phyloP scores from a whole-genome alignment of 1,140 invertebrate genomes.

The Belonocnema kinseyi region DNA sequence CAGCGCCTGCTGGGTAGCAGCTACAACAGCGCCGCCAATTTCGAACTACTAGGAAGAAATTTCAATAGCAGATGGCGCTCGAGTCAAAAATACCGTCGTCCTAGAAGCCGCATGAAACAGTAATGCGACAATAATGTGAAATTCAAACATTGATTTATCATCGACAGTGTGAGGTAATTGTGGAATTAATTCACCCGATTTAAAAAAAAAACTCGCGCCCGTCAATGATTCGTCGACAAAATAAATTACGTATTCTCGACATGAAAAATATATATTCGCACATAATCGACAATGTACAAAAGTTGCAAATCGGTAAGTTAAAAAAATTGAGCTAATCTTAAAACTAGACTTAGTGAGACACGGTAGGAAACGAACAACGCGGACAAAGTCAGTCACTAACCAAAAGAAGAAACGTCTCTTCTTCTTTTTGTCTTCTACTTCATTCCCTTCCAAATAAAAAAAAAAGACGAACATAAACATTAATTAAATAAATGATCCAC shows the following conservation, averaged over 20 bases:
- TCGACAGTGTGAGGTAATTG: background rate
- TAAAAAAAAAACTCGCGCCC: background rate
- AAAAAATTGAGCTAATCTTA: constrained; percentile 74
- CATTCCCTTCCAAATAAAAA: constrained; percentile 37
- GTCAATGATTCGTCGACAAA: constrained; percentile 1
- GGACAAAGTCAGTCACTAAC: constrained; percentile 43
- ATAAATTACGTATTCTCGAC: background rate
- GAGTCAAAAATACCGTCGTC: too few species aligned
- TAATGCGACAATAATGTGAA: background rate
- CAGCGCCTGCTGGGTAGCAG: too few species aligned
- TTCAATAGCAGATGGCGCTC: too few species aligned
- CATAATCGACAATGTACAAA: constrained; percentile 65
- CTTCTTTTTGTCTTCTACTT: background rate
- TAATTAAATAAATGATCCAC: constrained; percentile 43
- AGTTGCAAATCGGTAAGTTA: constrained; percentile 57
- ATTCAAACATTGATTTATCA: background rate
- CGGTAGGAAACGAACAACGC: constrained; percentile 46
- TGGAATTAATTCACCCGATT: background rate
- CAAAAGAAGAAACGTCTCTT: constrained; percentile 29
- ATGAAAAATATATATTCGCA: constrained; percentile 33
- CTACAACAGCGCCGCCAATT: too few species aligned
- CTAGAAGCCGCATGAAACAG: too few species aligned
- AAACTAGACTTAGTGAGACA: constrained; percentile 53
- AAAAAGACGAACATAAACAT: constrained; percentile 42
- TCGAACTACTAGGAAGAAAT: too few species aligned